These are phyloP conservation scores for Pachyrhynchus sulphureomaculatus DNA, from an alignment of 1,140 invertebrate genomes.

Conservation along the genomic window DNA sequence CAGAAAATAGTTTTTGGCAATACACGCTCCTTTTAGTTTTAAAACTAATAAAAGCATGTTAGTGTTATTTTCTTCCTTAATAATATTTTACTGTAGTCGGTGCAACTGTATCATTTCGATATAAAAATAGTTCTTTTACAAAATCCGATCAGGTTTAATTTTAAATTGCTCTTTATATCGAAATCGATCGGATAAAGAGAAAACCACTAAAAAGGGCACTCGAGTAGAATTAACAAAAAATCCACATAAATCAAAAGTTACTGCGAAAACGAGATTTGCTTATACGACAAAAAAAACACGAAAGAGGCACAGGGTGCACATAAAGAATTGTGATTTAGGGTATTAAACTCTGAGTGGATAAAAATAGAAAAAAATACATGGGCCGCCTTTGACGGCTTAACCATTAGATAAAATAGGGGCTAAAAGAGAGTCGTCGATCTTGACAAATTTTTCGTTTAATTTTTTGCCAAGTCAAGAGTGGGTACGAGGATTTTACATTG, in stretches of 20 bases:
- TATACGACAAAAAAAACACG: background rate
- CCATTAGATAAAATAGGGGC: slow-evolving; percentile 1
- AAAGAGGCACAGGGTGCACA: background rate
- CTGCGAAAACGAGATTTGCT: background rate
- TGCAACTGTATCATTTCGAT: no score
- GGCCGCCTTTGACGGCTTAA: background rate
- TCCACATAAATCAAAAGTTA: background rate
- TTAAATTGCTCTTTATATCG: background rate
- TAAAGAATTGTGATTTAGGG: background rate
- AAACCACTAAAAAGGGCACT: background rate
- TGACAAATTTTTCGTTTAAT: background rate
- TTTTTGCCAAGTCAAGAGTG: background rate
- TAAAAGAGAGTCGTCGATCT: background rate
- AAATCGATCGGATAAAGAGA: no score
- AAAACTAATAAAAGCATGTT: no score
- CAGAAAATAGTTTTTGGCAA: background rate
- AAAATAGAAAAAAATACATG: background rate
- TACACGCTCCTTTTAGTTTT: no score
- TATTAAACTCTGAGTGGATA: background rate
- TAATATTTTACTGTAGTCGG: no score
- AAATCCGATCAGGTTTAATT: no score
- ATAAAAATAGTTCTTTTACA: no score
- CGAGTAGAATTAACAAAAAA: background rate
- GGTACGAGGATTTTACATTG: background rate
- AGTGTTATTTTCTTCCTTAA: no score